These are phyloP conservation scores for Leptosomus discolor DNA, from an alignment of 2,113 vertebrate species.

Conservation along the genomic window DNA sequence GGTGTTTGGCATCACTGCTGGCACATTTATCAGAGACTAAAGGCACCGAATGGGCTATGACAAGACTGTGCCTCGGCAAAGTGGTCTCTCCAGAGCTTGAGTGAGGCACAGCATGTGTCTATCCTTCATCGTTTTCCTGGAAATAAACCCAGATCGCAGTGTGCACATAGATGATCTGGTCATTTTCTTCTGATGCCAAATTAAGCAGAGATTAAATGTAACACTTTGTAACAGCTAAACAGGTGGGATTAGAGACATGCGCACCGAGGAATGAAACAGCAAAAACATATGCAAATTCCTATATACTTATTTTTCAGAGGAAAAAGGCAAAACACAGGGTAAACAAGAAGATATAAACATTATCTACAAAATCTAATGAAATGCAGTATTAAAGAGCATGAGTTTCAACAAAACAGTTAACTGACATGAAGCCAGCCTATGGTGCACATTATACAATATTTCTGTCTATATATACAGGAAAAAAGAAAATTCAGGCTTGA, in stretches of 20 bases:
- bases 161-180: neutral
- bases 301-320: neutral
- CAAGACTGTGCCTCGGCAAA: neutral
- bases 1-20: neutral
- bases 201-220: slow-evolving; percentile 28
- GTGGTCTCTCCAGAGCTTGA: neutral
- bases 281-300: neutral
- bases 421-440: neutral
- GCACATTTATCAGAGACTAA: neutral
- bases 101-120: neutral
- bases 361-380: neutral
- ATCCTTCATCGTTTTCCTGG: neutral
- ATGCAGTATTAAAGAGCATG: neutral
- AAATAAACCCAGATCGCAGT: neutral
- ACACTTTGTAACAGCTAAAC: neutral
- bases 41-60: neutral
- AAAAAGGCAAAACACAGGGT: neutral
- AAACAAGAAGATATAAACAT: neutral
- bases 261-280: neutral
- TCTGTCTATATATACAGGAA: neutral
- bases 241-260: neutral
- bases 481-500: neutral
- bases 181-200: neutral
- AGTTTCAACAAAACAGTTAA: neutral
- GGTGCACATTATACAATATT: neutral